Percentiles rank a stretch among this genome's conserved stretches.
These are phyloP conservation scores for Callyntrura guangdongensis DNA, from an alignment of 2,888 invertebrate genomes.

Conservation along the genomic window DNA sequence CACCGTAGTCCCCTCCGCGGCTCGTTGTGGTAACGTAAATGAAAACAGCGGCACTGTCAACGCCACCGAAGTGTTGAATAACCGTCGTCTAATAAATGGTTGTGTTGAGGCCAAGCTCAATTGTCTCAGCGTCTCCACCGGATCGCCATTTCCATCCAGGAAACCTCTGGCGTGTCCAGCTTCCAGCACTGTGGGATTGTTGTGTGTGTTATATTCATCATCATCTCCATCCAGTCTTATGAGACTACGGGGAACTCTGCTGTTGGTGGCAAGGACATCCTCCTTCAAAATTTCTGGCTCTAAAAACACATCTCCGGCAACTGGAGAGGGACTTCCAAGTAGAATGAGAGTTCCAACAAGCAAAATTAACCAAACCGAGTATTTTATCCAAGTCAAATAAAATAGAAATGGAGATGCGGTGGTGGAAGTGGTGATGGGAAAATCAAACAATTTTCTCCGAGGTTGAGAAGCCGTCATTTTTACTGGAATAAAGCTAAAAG, in stretches of 20 bases:
- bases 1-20: constrained; percentile 82
- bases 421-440: constrained; percentile 22
- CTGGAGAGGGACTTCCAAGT: neutral
- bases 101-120: constrained; percentile 70
- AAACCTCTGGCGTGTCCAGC: constrained; percentile 21
- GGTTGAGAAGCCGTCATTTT: constrained; percentile 71
- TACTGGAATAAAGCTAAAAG: neutral
- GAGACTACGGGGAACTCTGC: constrained; percentile 56
- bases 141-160: constrained; percentile 34
- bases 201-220: constrained; percentile 33
- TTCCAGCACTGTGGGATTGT: constrained; percentile 68
- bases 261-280: neutral
- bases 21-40: constrained; percentile 82
- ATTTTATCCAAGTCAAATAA: neutral
- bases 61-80: constrained; percentile 84
- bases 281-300: constrained; percentile 61
- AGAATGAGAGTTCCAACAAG: neutral
- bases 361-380: neutral
- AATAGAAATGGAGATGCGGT: neutral
- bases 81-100: constrained; percentile 80
- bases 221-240: constrained; percentile 30
- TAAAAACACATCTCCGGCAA: constrained; percentile 51
- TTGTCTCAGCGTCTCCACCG: constrained; percentile 65
- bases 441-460: constrained; percentile 67
- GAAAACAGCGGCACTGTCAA: constrained; percentile 83